Evolutionary conservation across 1,140 invertebrate genomes (phyloP).

Genomic region (Drosophila nannoptera): DNA sequence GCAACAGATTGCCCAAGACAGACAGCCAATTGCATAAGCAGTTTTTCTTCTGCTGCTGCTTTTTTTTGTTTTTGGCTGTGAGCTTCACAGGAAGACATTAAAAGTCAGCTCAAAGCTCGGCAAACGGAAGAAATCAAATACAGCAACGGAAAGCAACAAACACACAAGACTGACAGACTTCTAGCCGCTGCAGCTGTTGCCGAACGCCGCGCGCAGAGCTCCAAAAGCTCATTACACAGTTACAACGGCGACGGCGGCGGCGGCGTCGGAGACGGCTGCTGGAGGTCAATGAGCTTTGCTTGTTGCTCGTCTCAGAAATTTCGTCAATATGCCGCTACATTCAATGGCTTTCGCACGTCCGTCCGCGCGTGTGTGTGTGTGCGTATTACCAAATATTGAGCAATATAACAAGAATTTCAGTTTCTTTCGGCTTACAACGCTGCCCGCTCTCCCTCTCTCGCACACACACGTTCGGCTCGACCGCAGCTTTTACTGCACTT

Average conservation of each 20-base stretch:
- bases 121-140: constrained; percentile 36
- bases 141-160: constrained; percentile 1
- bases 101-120: constrained; percentile 40
- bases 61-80: constrained; percentile 1
- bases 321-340: constrained; percentile 77
- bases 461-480: not conserved
- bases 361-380: constrained; percentile 32
- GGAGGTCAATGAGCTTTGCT: constrained; percentile 78
- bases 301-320: constrained; percentile 70
- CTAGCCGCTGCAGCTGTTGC: constrained; percentile 22
- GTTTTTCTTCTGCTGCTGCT: not conserved
- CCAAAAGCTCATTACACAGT: constrained; percentile 62
- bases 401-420: constrained; percentile 74
- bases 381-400: constrained; percentile 75
- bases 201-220: not conserved
- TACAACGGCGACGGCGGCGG: constrained; percentile 40
- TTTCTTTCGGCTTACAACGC: constrained; percentile 69
- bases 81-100: constrained; percentile 47
- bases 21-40: constrained; percentile 30
- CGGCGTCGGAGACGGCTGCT: constrained; percentile 26
- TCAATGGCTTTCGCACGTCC: constrained; percentile 69
- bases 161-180: constrained; percentile 27
- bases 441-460: constrained; percentile 22
- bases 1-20: constrained; percentile 4
- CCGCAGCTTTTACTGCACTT: constrained; percentile 27